Conservation (phyloP, 2,113 vertebrate genomes). For the Cercopithecus mona region DNA sequence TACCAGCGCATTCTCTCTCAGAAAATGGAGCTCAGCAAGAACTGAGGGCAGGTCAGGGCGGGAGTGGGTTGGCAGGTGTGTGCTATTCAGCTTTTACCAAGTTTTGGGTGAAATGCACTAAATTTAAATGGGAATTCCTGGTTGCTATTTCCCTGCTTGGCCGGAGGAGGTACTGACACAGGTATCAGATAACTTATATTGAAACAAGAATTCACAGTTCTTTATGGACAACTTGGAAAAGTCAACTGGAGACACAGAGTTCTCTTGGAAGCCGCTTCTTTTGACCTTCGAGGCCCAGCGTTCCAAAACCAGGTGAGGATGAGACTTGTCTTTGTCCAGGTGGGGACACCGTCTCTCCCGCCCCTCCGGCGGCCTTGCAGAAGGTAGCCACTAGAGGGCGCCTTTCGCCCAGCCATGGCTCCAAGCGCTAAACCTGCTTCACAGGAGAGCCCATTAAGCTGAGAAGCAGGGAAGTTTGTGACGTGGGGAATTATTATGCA, state of each 20-base stretch:
- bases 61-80: background rate
- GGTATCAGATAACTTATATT: background rate
- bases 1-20: too few relatives aligned
- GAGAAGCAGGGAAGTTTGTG: conserved; percentile 75
- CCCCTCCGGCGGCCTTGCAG: background rate
- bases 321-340: background rate
- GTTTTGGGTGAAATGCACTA: background rate
- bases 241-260: background rate
- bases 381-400: conserved; percentile 80
- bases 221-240: background rate
- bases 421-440: rapidly evolving
- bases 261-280: background rate
- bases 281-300: background rate
- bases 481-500: conserved; percentile 82
- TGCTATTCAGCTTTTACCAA: background rate
- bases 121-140: conserved; percentile 15
- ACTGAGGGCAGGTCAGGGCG: background rate
- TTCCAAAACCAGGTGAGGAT: background rate
- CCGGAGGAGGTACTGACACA: background rate
- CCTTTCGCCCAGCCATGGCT: conserved; percentile 69
- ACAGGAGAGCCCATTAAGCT: conserved; percentile 35
- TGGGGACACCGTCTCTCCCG: background rate
- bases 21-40: background rate
- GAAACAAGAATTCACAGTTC: background rate
- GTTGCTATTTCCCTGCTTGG: conserved; percentile 26